These are phyloP conservation scores for Xestia rhomboidea DNA, from an alignment of 2,888 invertebrate species.

Conservation along the genomic window DNA sequence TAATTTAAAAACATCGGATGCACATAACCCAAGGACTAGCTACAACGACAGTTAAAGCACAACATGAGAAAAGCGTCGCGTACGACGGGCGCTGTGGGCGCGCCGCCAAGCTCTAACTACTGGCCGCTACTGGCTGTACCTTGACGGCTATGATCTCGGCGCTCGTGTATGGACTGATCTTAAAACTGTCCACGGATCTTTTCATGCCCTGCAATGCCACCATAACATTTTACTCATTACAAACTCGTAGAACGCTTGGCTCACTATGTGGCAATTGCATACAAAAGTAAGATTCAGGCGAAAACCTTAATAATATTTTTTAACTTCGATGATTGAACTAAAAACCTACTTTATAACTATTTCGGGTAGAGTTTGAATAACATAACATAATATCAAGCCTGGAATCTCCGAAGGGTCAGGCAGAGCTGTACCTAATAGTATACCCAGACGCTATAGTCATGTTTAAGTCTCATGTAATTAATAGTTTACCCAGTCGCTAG, in stretches of 20 bases:
- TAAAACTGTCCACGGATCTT: constrained; percentile 96
- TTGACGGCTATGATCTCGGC: constrained; percentile 99
- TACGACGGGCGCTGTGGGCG: not conserved
- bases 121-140: constrained; percentile 90
- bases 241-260: not conserved
- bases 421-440: not conserved
- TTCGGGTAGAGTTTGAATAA: not conserved
- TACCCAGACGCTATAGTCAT: not conserved
- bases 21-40: constrained; percentile 42
- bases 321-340: not conserved
- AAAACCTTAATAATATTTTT: not conserved
- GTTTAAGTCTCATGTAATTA: not conserved
- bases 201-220: constrained; percentile 94
- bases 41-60: constrained; percentile 55
- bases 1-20: constrained; percentile 25
- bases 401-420: not conserved
- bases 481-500: not conserved
- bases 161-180: constrained; percentile 91
- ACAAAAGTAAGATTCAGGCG: not conserved
- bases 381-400: not conserved
- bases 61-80: constrained; percentile 32
- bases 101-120: constrained; percentile 55
- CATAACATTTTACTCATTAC: constrained; percentile 28
- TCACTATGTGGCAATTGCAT: not conserved
- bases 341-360: not conserved